Evolutionary conservation across 2,888 invertebrate genomes (phyloP), one percentile per base, ranked within the genome.

Genomic region (Apamea monoglypha): DNA sequence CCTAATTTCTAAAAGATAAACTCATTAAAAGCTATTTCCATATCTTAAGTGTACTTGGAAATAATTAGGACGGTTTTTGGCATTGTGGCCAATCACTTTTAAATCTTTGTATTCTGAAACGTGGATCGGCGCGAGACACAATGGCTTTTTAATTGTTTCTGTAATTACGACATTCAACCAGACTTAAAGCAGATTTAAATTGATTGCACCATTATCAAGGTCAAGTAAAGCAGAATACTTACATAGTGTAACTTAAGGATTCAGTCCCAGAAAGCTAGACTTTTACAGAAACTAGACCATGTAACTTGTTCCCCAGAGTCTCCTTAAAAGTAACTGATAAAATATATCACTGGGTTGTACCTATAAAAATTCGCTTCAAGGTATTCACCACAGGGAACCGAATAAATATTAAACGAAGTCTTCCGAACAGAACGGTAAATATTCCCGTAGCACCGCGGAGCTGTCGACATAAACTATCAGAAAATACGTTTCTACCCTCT

Each of bases 401-500:
- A 63, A 71, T 80, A 71, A 84, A 83, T 83, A 85, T 40, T 68
- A 50, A 74, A 80, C 61, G 74, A 71, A 80, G 47, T 70, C 40
- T 69, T 69, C 32, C 64, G 12, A 56, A 66, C 0, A 44, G 29
- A 25, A 47, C 64, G 47, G 63, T 71, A 69, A 81, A 81, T 73
- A 81, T 69, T 76, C 85, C 59, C 64, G 69, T 16, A 69, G 82
- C 68, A 29, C 25, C 29, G 21, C 16, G 14, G 56, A 80, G 50
- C 82, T 82, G 85, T 74, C 76, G 53, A 16, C 50, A 47, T 83
- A 83, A 83, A 85, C 85, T 76, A 53, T 16, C 25, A 47, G 70
- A 63, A 80, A 63, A 74, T 56, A 63, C 70, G 61, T 56, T 67
- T 53, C 70, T 18, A 80, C 59, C 25, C 50, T 75, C 36, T 18